These are phyloP conservation scores for Crocodylus rhombifer DNA, from an alignment of 2,797 vertebrate species.

Conservation along the genomic window DNA sequence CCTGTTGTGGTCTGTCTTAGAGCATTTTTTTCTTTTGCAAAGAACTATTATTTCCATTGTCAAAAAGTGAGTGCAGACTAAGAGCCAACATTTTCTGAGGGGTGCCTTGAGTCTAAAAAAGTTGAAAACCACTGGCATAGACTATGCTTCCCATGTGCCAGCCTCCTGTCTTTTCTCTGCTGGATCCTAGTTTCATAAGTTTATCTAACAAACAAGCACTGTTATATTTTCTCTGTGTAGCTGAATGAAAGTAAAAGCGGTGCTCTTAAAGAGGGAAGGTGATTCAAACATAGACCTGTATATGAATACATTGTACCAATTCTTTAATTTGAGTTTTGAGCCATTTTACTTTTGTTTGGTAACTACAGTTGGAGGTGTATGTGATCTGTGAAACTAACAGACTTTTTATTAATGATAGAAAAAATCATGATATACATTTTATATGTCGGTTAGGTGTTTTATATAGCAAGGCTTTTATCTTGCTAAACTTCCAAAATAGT, in stretches of 20 bases:
- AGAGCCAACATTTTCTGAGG: too few relatives aligned
- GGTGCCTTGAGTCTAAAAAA: neutral
- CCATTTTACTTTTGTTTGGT: neutral
- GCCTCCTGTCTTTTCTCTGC: neutral
- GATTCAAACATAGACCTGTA: neutral
- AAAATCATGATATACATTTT: neutral
- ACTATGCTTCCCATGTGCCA: conserved; percentile 22
- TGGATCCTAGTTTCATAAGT: neutral
- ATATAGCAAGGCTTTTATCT: neutral
- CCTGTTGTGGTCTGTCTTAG: too few relatives aligned
- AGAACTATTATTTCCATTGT: too few relatives aligned
- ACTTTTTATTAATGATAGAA: neutral
- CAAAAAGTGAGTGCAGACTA: too few relatives aligned
- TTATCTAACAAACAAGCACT: neutral
- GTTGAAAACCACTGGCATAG: neutral
- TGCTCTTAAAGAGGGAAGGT: neutral
- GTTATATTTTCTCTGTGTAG: neutral
- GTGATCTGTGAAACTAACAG: conserved; percentile 3
- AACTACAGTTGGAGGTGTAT: neutral
- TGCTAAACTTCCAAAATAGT: neutral
- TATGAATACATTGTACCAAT: neutral
- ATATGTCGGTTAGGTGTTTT: neutral
- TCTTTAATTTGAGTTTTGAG: neutral
- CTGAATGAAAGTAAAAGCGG: neutral
- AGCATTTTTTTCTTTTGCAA: too few relatives aligned